phyloP scores from a whole-genome alignment of 2,797 vertebrate genomes.

The Rhynchonycteris naso region DNA sequence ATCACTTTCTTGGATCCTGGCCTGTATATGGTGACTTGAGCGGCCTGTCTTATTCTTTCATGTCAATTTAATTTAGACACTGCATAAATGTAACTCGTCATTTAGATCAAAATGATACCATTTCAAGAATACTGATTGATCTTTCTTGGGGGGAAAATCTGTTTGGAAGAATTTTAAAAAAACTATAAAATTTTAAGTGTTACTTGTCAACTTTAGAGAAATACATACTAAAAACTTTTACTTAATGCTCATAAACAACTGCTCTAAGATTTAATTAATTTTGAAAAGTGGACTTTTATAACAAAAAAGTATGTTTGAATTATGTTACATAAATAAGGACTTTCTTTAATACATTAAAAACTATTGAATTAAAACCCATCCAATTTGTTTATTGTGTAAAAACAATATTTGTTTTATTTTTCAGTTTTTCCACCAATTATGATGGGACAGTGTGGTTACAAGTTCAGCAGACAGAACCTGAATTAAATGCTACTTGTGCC shows the following conservation, averaged over 20 bases:
- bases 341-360: conserved; percentile 43
- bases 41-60: neutral
- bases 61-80: conserved; percentile 12
- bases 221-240: neutral
- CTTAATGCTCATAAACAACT: neutral
- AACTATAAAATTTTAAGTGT: conserved; percentile 24
- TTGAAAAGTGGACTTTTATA: conserved; percentile 18
- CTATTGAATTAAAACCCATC: conserved; percentile 24
- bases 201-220: neutral
- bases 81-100: neutral
- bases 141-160: neutral
- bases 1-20: neutral
- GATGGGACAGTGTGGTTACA: neutral
- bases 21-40: neutral
- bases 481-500: neutral
- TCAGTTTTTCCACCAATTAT: conserved; percentile 5
- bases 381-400: conserved; percentile 32
- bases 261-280: neutral
- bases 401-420: conserved; percentile 44
- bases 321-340: neutral
- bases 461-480: conserved; percentile 30
- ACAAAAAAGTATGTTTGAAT: conserved; percentile 11
- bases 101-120: conserved; percentile 22
- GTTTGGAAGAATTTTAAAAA: neutral
- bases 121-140: neutral